Evolutionary conservation across 2,888 invertebrate species (phyloP).

Genomic region (Caenorhabditis doughertyi): DNA sequence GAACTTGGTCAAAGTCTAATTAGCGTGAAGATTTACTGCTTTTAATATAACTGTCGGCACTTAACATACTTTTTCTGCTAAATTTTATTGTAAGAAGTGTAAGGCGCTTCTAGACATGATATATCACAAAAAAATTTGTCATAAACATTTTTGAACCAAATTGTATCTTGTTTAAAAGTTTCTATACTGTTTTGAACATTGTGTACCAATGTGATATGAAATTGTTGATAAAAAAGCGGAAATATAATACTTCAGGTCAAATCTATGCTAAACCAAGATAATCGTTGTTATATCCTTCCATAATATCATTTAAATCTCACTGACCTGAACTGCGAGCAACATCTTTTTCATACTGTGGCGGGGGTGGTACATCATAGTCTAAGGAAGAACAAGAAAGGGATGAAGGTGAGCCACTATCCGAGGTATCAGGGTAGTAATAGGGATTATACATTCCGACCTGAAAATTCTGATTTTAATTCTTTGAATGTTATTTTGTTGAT

Average conservation of each 20-base stretch:
- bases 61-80: conserved; percentile 11
- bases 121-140: no score
- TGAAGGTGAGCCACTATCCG: conserved; percentile 71
- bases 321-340: conserved; percentile 70
- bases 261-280: no score
- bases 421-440: conserved; percentile 60
- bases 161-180: no score
- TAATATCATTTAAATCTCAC: conserved; percentile 22
- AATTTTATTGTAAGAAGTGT: not conserved
- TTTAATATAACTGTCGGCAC: conserved; percentile 11
- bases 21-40: conserved; percentile 39
- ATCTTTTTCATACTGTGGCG: conserved; percentile 65
- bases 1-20: not conserved
- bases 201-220: no score
- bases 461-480: no score
- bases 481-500: not conserved
- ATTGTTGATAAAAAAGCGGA: no score
- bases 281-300: not conserved
- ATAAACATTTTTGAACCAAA: no score
- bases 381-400: conserved; percentile 68
- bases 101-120: no score
- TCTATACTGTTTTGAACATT: no score
- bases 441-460: conserved; percentile 54
- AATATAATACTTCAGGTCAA: no score
- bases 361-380: conserved; percentile 66